phyloP scores from a whole-genome alignment of 2,888 invertebrate genomes.

The Hesperia comma region DNA sequence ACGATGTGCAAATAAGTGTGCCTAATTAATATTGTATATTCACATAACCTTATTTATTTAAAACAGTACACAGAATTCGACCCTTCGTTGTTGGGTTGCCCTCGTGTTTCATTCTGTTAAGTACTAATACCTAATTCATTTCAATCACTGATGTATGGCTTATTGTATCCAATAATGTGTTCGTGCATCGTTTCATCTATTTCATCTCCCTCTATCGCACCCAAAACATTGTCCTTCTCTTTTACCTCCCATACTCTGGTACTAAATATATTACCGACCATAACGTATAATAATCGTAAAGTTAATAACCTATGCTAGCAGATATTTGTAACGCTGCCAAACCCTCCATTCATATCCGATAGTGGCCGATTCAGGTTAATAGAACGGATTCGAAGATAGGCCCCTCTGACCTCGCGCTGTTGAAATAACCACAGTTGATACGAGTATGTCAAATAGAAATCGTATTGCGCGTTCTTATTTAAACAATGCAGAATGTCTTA shows the following conservation, averaged over 20 bases:
- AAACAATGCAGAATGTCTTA: background rate
- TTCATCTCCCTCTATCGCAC: background rate
- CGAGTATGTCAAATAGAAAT: conserved; percentile 4
- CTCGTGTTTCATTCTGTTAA: too few relatives aligned
- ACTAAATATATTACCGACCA: background rate
- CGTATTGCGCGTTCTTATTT: background rate
- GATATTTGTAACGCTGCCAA: conserved; percentile 56
- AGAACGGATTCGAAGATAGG: conserved; percentile 52
- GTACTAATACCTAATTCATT: background rate
- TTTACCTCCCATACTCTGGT: background rate
- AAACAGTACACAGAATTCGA: too few relatives aligned
- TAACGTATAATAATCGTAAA: conserved; percentile 13
- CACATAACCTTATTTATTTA: too few relatives aligned
- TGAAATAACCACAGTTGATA: conserved; percentile 4
- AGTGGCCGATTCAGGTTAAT: conserved; percentile 49
- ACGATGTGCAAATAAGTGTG: background rate
- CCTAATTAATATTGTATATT: too few relatives aligned
- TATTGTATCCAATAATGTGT: background rate
- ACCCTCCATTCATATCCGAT: conserved; percentile 56
- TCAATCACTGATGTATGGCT: background rate
- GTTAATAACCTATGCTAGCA: conserved; percentile 13
- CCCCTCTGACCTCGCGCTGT: conserved; percentile 42
- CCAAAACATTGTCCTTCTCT: background rate
- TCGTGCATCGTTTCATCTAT: background rate
- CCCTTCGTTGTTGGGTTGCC: too few relatives aligned